These are phyloP conservation scores for Andrena haemorrhoa DNA, from an alignment of 2,888 invertebrate species.

Conservation along the genomic window DNA sequence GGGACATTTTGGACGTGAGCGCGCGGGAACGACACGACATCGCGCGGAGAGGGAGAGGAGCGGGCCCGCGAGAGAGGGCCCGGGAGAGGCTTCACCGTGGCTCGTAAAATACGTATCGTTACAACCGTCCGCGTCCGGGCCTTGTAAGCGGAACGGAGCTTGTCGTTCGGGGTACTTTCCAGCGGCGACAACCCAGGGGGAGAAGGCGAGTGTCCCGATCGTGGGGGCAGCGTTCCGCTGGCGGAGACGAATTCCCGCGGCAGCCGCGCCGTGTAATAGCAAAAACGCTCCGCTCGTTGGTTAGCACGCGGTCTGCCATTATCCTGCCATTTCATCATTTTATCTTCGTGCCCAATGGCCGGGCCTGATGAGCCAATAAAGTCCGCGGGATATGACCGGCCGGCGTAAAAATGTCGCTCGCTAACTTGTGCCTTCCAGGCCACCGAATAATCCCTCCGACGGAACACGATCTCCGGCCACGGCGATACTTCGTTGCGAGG, in stretches of 20 bases:
- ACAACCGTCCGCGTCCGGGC: slow-evolving; percentile 56
- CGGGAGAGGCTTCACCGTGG: slow-evolving; percentile 32
- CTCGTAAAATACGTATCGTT: slow-evolving; percentile 69
- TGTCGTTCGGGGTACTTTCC: slow-evolving; percentile 55
- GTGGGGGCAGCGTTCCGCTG: slow-evolving; percentile 31
- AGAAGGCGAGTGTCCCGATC: not conserved
- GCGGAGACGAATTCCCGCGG: slow-evolving; percentile 53
- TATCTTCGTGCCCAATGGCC: slow-evolving; percentile 60
- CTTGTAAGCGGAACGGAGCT: slow-evolving; percentile 58
- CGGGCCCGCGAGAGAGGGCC: slow-evolving; percentile 25
- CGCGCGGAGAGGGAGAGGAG: not conserved
- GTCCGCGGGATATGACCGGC: slow-evolving; percentile 42
- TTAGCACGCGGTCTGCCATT: slow-evolving; percentile 66
- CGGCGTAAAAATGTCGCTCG: slow-evolving; percentile 65
- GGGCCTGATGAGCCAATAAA: slow-evolving; percentile 71
- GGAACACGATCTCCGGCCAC: slow-evolving; percentile 15
- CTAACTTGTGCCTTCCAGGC: slow-evolving; percentile 55
- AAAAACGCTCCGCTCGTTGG: slow-evolving; percentile 59
- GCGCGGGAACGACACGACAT: slow-evolving; percentile 20
- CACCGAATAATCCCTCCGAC: slow-evolving; percentile 58
- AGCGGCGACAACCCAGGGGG: slow-evolving; percentile 44
- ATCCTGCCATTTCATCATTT: slow-evolving; percentile 72
- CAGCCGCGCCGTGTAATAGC: slow-evolving; percentile 46
- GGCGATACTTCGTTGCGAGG: slow-evolving; percentile 43
- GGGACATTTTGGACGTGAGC: slow-evolving; percentile 54